These are phyloP conservation scores for Drosophila barbarae DNA, from an alignment of 2,888 invertebrate species.

Conservation along the genomic window DNA sequence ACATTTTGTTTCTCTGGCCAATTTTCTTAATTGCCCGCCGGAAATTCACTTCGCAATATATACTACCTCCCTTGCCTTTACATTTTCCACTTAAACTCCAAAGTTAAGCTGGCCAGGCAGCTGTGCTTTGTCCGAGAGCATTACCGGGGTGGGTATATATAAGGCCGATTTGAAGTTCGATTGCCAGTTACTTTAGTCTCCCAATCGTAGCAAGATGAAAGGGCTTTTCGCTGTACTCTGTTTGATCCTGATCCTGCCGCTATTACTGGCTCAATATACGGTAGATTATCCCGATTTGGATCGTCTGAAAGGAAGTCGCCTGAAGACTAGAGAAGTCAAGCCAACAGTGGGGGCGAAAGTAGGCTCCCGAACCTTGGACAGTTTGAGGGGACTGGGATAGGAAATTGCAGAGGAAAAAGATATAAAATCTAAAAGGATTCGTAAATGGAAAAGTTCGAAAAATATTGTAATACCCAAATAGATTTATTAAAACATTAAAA, in stretches of 20 bases:
- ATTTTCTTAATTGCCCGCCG: conserved; percentile 64
- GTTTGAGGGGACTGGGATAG: conserved; percentile 31
- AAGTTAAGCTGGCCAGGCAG: conserved; percentile 22
- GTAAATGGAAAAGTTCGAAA: background rate
- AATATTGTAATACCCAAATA: background rate
- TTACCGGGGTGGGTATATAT: conserved; percentile 22
- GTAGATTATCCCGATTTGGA: background rate
- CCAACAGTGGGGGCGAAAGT: background rate
- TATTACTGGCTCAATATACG: conserved; percentile 11
- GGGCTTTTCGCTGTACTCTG: conserved; percentile 15
- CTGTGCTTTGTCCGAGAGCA: conserved; percentile 18
- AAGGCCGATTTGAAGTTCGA: conserved; percentile 18
- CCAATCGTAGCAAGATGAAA: conserved; percentile 27
- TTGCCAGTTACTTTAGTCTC: conserved; percentile 24
- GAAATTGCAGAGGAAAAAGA: rapidly evolving
- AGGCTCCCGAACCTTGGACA: conserved; percentile 21
- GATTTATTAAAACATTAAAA: background rate
- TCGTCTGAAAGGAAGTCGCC: background rate
- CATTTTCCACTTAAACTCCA: conserved; percentile 24
- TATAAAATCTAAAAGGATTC: background rate
- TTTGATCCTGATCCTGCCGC: conserved; percentile 25
- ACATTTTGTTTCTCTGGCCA: conserved; percentile 43
- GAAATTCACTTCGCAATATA: conserved; percentile 16
- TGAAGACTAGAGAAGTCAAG: background rate
- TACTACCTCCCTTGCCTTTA: background rate